These are phyloP conservation scores for Bubalus kerabau DNA, from an alignment of 2,113 vertebrate genomes.

Conservation along the genomic window DNA sequence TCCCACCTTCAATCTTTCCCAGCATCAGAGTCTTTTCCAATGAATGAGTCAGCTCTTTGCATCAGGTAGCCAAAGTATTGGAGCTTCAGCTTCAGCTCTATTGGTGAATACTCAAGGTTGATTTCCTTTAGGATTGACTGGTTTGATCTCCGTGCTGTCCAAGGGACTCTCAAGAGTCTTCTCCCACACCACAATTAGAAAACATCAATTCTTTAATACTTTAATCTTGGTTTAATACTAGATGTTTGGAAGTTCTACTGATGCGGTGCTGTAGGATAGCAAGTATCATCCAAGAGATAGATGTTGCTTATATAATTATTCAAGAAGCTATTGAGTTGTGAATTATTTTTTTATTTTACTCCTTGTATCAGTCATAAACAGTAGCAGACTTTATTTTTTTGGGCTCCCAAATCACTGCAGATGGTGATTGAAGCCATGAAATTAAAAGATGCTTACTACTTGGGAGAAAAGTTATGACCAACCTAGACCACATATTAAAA, in stretches of 20 bases:
- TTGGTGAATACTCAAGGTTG: not conserved
- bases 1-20: not conserved
- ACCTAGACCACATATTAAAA: not conserved
- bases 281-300: not conserved
- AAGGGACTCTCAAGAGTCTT: not conserved
- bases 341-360: not conserved
- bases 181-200: not conserved
- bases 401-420: not conserved
- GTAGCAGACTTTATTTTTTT: fast-evolving
- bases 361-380: not conserved
- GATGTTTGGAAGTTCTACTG: not conserved
- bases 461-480: not conserved
- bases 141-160: not conserved
- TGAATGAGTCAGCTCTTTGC: not conserved
- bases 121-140: not conserved
- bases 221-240: not conserved
- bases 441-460: not conserved
- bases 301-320: not conserved
- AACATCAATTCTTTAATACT: not conserved
- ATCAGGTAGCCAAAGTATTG: not conserved
- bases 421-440: not conserved
- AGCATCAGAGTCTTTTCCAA: not conserved
- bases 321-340: not conserved
- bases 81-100: not conserved
- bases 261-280: not conserved